Evolutionary conservation across 2,797 vertebrate genomes (phyloP), one percentile per base, ranked within the genome.

Genomic region (Heliangelus exortis): DNA sequence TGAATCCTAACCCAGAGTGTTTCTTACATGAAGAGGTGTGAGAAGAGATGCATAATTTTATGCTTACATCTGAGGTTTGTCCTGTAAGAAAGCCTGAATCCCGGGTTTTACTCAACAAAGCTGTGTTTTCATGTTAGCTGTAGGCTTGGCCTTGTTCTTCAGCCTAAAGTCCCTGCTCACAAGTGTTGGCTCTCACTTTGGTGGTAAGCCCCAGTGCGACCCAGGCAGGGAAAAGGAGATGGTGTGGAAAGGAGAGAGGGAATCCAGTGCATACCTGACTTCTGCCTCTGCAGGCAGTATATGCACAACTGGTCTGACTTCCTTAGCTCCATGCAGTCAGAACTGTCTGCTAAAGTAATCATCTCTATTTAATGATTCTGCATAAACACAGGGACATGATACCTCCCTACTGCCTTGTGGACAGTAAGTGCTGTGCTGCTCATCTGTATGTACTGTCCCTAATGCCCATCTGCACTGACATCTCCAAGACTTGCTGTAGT

Each of bases 131-230:
- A 2, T 51, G 8, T 10, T 54, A 29, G 16, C 41, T 90, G 14
- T 58, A 48, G 75, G 21, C 53, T 76, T 84, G 39, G 16, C 12
- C 33, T 81, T 76, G 19, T 69, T 36, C 10, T 65, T 79, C 39
- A 80, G 54, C 23, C 28, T 53, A 17, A 92, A 65, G 62, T 41
- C 25, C 31, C 50, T 67, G 17, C 47, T 36, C 12, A 34, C 3
- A 0, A 2, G 0, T 31, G 28, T 9, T 22, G 34, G 43, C 20
- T 41, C 29, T 50, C 7, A 4, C 18, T 13, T 21, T 18, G 28
- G 16, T 2, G 3, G 31, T 61, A 33, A 34, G 16, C 10, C 9
- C 12, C 53, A 20, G 21, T 0, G 0, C 55, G 19, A 28, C 17
- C 47, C 41, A 9, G 34, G 41, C 59, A 59, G 20, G 50, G 53